Base-by-base conservation (phyloP, 2,113 vertebrate species). In the Heliornis fulica region DNA sequence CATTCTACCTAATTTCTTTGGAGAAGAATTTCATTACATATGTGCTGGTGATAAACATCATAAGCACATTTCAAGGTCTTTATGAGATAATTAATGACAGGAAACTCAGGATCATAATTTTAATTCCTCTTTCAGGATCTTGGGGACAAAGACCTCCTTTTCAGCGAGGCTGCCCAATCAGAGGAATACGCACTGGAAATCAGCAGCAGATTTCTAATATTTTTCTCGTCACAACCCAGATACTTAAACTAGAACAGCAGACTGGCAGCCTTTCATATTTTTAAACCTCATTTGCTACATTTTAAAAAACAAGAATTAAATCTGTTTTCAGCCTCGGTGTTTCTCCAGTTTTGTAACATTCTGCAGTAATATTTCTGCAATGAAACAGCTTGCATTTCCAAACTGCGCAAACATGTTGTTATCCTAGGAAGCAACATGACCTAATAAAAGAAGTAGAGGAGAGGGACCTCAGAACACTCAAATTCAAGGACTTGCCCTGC, bases 211-310 rank as follows among this genome's bases (percentile, higher is more conserved):
- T 77, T 70, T 74, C 60, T 93, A 90, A 70, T 74, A 83, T 88
- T 95, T 83, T 78, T 70, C 87, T 90, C 88, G 94, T 93, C 85
- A 75, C 88, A 96, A 93, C 90, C 93, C 82, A 96, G 94, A 93
- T 93, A 90, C 21, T 66, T 77, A 83, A 96, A 96, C 90, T 90
- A 36, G 93, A 96, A 74, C 92, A 92, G 85, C 68, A 83, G 75
- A 92, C 76, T 86, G 93, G 90, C 93, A 96, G 38, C 76, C 75
- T 92, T 71, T 93, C 36, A 2, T 51, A 88, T 83, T 96, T 96
- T 96, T 74, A 92, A 94, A 80, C 71, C 75, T 96, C 79, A 83
- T 94, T 95, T 92, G 75, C 78, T 77, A 64, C 19, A 2, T 74
- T 95, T 88, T 68, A 74, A 95, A 85, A 46, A 95, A 36, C 79